phyloP scores from a whole-genome alignment of 2,113 vertebrate genomes.

The Poicephalus meyeri region DNA sequence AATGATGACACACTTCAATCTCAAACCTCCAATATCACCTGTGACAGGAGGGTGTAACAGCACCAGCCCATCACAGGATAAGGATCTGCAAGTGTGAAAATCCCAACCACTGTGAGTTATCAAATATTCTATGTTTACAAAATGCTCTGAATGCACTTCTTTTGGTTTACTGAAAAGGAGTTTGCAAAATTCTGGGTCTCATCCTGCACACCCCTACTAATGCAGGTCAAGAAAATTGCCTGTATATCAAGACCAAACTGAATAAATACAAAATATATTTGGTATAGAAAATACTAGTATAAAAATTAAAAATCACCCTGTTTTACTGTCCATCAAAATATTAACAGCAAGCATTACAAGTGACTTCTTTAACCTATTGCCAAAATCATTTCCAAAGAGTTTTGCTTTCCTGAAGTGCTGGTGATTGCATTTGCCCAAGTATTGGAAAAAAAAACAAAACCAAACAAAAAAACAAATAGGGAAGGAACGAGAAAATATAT shows the following conservation, averaged over 20 bases:
- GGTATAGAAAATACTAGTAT: conserved; percentile 74
- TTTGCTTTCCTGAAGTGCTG: conserved; percentile 69
- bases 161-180: conserved; percentile 17
- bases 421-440: conserved; percentile 65
- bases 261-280: conserved; percentile 69
- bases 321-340: conserved; percentile 67
- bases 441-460: not conserved
- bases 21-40: not conserved
- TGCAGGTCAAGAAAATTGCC: not conserved
- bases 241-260: not conserved
- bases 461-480: not conserved
- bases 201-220: conserved; percentile 3
- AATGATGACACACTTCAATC: not conserved
- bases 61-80: not conserved
- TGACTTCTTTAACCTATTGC: conserved; percentile 54
- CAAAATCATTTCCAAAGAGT: conserved; percentile 13
- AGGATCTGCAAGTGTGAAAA: not conserved
- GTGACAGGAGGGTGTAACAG: not conserved
- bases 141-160: not conserved
- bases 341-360: conserved; percentile 67
- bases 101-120: not conserved
- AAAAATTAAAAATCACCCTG: conserved; percentile 76
- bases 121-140: not conserved
- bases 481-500: not conserved
- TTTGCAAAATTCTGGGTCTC: conserved; percentile 12